These are phyloP conservation scores for Cladopsammia gracilis DNA, from an alignment of 64 coral and sea anemone genomes.

Conservation along the genomic window DNA sequence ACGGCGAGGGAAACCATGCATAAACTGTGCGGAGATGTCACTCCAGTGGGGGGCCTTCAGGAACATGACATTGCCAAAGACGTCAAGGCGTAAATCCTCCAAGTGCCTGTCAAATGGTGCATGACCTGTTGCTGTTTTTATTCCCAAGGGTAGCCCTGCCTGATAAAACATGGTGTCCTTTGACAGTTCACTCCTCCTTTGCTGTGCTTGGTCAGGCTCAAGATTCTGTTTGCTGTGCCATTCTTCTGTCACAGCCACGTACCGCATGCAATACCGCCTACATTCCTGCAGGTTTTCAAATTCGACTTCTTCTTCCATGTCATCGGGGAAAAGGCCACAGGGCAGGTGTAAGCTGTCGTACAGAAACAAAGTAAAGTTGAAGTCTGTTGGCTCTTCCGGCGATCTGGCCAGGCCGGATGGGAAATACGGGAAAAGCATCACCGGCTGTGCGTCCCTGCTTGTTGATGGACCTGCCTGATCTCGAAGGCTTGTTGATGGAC, in stretches of 20 bases:
- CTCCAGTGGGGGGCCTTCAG: neutral
- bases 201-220: neutral
- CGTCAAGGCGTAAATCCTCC: neutral
- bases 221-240: neutral
- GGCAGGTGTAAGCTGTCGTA: neutral
- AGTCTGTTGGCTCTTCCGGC: neutral
- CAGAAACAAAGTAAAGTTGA: neutral
- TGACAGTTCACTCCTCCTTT: neutral
- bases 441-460: neutral
- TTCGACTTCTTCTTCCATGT: neutral
- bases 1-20: slow-evolving; percentile 53
- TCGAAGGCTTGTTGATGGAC: too few species aligned
- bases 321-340: neutral
- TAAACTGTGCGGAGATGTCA: slow-evolving; percentile 40
- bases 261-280: neutral
- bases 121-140: slow-evolving; percentile 9
- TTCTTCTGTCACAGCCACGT: neutral
- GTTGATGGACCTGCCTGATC: too few species aligned
- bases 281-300: neutral
- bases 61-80: slow-evolving; percentile 47
- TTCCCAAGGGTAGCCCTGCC: slow-evolving; percentile 30
- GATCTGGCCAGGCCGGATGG: neutral
- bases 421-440: neutral
- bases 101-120: slow-evolving; percentile 42
- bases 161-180: neutral